A percentile compares a stretch with the other conserved stretches of the same genome.
These are phyloP conservation scores for Gobiocypris rarus DNA, from an alignment of 2,113 vertebrate species.

Conservation along the genomic window DNA sequence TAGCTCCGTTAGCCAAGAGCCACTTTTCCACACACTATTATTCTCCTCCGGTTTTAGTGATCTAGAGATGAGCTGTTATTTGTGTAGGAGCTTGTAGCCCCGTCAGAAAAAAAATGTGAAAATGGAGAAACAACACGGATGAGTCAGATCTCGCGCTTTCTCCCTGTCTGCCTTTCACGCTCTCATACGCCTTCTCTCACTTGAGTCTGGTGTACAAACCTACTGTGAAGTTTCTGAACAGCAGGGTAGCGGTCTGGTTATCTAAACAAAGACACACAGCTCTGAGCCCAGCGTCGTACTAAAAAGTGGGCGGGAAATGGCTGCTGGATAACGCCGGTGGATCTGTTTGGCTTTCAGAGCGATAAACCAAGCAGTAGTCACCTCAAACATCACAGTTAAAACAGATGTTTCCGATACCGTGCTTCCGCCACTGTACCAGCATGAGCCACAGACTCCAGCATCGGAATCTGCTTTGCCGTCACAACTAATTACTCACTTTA, in stretches of 20 bases:
- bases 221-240: slow-evolving; percentile 56
- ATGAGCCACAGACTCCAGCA: neutral
- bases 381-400: slow-evolving; percentile 13
- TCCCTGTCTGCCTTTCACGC: slow-evolving; percentile 29
- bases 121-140: slow-evolving; percentile 41
- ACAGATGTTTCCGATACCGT: slow-evolving; percentile 30
- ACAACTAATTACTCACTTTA: slow-evolving; percentile 39
- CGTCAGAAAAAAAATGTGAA: slow-evolving; percentile 35
- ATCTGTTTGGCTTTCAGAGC: slow-evolving; percentile 14
- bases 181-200: slow-evolving; percentile 39
- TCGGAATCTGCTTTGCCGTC: neutral
- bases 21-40: slow-evolving; percentile 22
- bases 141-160: slow-evolving; percentile 43
- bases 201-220: slow-evolving; percentile 41
- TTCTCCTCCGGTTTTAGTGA: slow-evolving; percentile 33
- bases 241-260: slow-evolving; percentile 51
- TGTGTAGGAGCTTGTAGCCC: slow-evolving; percentile 52
- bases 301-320: slow-evolving; percentile 4
- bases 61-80: slow-evolving; percentile 39
- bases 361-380: slow-evolving; percentile 2
- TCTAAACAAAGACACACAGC: slow-evolving; percentile 55
- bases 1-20: slow-evolving; percentile 7
- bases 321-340: neutral
- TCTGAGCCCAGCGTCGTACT: slow-evolving; percentile 4
- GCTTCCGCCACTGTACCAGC: neutral